Percentiles rank a stretch among this genome's conserved stretches.
phyloP scores from a whole-genome alignment of 2,888 invertebrate genomes.

The Pinctada fucata region DNA sequence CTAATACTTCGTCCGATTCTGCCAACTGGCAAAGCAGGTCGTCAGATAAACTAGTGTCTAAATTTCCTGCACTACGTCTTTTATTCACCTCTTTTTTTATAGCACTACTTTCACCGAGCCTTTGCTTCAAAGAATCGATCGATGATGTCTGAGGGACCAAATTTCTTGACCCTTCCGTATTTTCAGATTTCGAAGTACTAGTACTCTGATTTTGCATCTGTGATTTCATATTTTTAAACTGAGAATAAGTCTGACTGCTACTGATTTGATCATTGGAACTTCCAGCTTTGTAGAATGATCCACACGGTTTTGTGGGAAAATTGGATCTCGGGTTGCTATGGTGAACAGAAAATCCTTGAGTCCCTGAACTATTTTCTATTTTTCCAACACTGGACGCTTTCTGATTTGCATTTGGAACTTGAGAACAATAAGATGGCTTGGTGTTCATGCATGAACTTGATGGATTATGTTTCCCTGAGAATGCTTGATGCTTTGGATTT shows the following conservation, averaged over 20 bases:
- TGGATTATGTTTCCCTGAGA: not conserved
- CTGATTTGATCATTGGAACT: not conserved
- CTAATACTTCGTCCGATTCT: constrained; percentile 60
- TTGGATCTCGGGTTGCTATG: not conserved
- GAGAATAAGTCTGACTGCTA: not conserved
- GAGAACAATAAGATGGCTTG: not conserved
- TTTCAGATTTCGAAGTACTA: not conserved
- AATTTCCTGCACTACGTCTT: constrained; percentile 29
- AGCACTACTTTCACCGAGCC: not conserved
- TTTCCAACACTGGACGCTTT: too few relatives aligned
- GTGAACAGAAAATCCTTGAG: not conserved
- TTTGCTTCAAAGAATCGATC: not conserved
- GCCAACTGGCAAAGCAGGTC: constrained; percentile 62
- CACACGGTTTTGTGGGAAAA: not conserved
- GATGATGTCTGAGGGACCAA: not conserved
- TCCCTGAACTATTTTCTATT: not conserved
- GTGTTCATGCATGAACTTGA: not conserved
- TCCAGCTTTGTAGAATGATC: not conserved
- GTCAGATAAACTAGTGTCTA: constrained; percentile 64
- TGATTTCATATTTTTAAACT: not conserved
- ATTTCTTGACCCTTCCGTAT: not conserved
- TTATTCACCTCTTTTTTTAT: not conserved
- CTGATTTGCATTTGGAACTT: too few relatives aligned
- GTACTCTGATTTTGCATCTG: not conserved
- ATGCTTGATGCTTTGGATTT: not conserved